Conservation (phyloP, 1,140 invertebrate genomes). For the Drosophila prosaltans region DNA sequence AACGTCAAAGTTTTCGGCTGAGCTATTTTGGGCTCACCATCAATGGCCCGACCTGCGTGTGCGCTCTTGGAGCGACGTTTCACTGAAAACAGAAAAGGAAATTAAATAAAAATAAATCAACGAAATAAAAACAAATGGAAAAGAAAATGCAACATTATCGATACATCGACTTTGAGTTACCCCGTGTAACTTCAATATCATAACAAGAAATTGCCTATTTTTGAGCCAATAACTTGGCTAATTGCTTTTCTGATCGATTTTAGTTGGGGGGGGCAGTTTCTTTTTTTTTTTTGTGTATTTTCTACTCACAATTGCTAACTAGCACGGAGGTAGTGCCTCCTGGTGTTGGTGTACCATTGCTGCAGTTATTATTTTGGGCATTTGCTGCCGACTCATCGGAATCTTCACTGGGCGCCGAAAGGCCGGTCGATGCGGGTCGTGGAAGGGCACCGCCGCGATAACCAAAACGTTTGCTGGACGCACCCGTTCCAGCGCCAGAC, state of each 20-base stretch:
- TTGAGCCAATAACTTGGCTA: neutral
- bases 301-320: conserved; percentile 78
- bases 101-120: neutral
- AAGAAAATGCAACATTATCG: too few relatives aligned
- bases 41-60: conserved; percentile 63
- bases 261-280: neutral
- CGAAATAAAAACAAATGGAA: too few relatives aligned
- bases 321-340: conserved; percentile 44
- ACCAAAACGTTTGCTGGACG: conserved; percentile 73
- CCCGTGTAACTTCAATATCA: too few relatives aligned
- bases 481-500: conserved; percentile 47
- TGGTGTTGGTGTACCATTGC: conserved; percentile 14
- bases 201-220: neutral
- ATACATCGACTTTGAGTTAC: too few relatives aligned
- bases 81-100: conserved; percentile 42
- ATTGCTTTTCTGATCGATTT: neutral
- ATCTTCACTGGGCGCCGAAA: conserved; percentile 47
- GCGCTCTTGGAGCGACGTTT: conserved; percentile 83
- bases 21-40: conserved; percentile 74
- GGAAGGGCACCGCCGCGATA: conserved; percentile 65
- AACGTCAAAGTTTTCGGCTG: conserved; percentile 81
- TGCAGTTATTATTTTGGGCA: conserved; percentile 54
- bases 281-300: neutral
- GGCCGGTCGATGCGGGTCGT: conserved; percentile 71
- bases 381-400: conserved; percentile 47